A percentile compares a stretch with the other conserved stretches of the same genome.
Conservation (phyloP, 2,113 vertebrate genomes). For the Plestiodon gilberti region DNA sequence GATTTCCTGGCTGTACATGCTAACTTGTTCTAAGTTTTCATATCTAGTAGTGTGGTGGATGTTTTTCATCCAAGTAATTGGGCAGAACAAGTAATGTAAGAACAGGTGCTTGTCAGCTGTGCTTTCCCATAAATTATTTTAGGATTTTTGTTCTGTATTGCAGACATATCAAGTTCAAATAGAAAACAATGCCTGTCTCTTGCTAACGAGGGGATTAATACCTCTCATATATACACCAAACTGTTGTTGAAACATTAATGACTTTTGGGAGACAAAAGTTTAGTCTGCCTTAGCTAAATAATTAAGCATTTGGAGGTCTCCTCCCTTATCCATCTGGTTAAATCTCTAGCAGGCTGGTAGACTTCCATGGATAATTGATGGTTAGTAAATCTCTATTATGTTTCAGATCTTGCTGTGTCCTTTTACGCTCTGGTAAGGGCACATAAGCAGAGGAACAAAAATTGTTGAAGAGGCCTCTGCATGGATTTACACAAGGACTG, state of each 20-base stretch:
- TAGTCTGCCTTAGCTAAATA: constrained; percentile 65
- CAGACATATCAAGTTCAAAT: constrained; percentile 76
- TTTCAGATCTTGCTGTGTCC: constrained; percentile 43
- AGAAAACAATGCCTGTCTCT: constrained; percentile 69
- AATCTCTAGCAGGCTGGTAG: constrained; percentile 52
- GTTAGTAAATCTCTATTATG: constrained; percentile 27
- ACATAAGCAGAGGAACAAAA: not conserved
- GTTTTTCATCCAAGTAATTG: constrained; percentile 31
- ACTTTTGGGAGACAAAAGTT: constrained; percentile 65
- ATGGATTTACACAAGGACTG: not conserved
- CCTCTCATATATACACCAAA: constrained; percentile 56
- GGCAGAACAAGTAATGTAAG: constrained; percentile 54
- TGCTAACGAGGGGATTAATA: constrained; percentile 77
- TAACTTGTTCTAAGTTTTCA: constrained; percentile 44
- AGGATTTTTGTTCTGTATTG: constrained; percentile 70
- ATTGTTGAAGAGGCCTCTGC: not conserved
- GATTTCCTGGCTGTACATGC: constrained; percentile 18
- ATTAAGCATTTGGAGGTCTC: constrained; percentile 61
- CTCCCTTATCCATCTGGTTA: constrained; percentile 52
- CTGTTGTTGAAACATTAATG: constrained; percentile 74
- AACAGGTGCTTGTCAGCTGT: constrained; percentile 73
- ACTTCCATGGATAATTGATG: constrained; percentile 18
- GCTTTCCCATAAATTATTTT: constrained; percentile 65
- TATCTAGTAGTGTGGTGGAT: not conserved
- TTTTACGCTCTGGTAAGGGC: constrained; percentile 21